Conservation (phyloP, 2,888 invertebrate genomes). For the Epistrophe eligans region DNA sequence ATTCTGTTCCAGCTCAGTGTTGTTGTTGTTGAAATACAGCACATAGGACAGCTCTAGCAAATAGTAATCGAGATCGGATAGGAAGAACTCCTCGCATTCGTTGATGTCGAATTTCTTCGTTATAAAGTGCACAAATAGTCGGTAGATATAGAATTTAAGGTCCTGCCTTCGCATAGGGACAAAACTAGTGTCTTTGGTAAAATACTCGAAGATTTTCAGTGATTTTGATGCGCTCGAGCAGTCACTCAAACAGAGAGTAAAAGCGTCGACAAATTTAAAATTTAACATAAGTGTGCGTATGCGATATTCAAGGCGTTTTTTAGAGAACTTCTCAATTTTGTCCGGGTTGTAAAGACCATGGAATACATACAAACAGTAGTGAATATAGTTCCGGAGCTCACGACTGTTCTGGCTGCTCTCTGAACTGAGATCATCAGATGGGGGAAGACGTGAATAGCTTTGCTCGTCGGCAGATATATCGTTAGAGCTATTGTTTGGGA, state of each 20-base stretch:
- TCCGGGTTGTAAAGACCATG: slow-evolving; percentile 83
- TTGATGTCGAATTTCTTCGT: slow-evolving; percentile 81
- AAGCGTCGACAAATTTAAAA: slow-evolving; percentile 83
- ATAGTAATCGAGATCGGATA: slow-evolving; percentile 83
- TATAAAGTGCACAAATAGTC: slow-evolving; percentile 82
- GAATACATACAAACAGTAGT: slow-evolving; percentile 84
- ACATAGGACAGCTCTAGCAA: slow-evolving; percentile 83
- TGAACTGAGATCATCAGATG: slow-evolving; percentile 76
- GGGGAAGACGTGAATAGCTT: slow-evolving; percentile 81
- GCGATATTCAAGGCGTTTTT: slow-evolving; percentile 82
- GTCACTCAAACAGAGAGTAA: slow-evolving; percentile 81
- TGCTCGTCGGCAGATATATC: slow-evolving; percentile 82
- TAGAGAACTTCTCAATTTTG: slow-evolving; percentile 81
- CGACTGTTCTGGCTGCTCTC: slow-evolving; percentile 72
- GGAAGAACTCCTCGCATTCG: slow-evolving; percentile 83
- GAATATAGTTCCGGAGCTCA: slow-evolving; percentile 82
- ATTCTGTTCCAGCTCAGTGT: slow-evolving; percentile 81
- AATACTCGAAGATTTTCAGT: slow-evolving; percentile 83
- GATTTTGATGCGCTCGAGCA: slow-evolving; percentile 80
- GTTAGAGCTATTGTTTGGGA: slow-evolving; percentile 78
- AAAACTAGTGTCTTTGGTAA: slow-evolving; percentile 84
- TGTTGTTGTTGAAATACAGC: slow-evolving; percentile 83
- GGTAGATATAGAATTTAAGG: slow-evolving; percentile 83
- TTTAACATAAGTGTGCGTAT: slow-evolving; percentile 83
- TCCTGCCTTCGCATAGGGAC: slow-evolving; percentile 83